Conservation (phyloP, 2,888 invertebrate genomes). For the Eupsilia transversa region DNA sequence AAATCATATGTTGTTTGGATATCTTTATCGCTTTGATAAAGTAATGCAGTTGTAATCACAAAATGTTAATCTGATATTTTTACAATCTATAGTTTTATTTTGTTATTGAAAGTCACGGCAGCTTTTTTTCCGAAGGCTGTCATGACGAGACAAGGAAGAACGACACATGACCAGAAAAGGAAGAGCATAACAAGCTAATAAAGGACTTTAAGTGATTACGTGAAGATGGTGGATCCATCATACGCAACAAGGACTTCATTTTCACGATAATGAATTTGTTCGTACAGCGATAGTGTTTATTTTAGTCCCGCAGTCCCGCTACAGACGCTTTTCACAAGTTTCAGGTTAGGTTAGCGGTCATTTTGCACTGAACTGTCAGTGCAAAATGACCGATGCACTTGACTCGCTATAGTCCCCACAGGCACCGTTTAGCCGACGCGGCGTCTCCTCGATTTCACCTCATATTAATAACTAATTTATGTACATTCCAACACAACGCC, state of each 20-base stretch:
- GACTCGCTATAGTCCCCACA: constrained; percentile 10
- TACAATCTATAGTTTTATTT: neutral
- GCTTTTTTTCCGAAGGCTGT: neutral
- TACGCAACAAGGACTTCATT: neutral
- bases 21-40: constrained; percentile 17
- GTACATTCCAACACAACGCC: constrained; percentile 55
- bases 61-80: constrained; percentile 16
- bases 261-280: neutral
- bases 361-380: no score
- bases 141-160: neutral
- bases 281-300: neutral
- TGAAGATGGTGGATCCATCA: neutral
- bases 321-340: constrained; percentile 24
- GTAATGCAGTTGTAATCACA: constrained; percentile 15
- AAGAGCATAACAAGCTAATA: neutral
- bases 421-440: neutral
- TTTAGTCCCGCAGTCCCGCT: constrained; percentile 2
- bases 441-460: constrained; percentile 52
- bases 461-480: constrained; percentile 60
- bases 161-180: neutral
- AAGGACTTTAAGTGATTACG: neutral
- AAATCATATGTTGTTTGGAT: constrained; percentile 16
- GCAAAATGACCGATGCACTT: constrained; percentile 22
- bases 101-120: neutral
- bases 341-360: neutral